Base-by-base conservation (phyloP, 2,113 vertebrate genomes). In the Trichechus manatus region DNA sequence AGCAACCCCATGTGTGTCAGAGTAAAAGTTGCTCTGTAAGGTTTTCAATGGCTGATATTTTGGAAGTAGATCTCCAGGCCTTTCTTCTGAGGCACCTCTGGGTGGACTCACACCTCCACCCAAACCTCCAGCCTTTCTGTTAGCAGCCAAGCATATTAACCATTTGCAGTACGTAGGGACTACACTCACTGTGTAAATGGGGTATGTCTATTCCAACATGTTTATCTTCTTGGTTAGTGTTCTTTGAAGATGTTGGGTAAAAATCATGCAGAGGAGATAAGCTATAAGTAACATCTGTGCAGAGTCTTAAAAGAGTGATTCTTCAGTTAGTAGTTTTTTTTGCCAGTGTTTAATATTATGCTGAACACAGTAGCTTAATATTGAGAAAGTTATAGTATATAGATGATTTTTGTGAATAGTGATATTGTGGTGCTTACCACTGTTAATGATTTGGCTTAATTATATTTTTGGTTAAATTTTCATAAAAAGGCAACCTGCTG, bases 291-390 rank as follows among this genome's bases (percentile, higher is more conserved):
- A 94, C 93, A 92, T 97, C 89, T 98, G 94, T 97, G 89, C 98
- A 98, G 96, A 98, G 96, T 97, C 97, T 98, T 98, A 98, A 98
- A 98, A 98, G 98, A 98, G 98, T 98, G 98, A 97, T 98, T 98
- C 97, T 98, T 98, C 96, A 93, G 91, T 95, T 95, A 98, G 86
- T 97, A 96, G 64, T 98, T 98, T 98, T 98, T 98, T 95, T 97
- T 97, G 98, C 97, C 97, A 97, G 56, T 82, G 95, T 96, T 96
- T 98, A 98, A 97, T 96, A 94, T 68, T 72, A 93, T 97, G 87
- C 89, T 98, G 96, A 97, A 97, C 97, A 98, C 95, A 97, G 74
- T 98, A 91, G 81, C 93, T 98, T 95, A 97, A 92, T 78, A 93
- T 29, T 94, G 42, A 97, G 94, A 87, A 98, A 92, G 89, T 93